Evolutionary conservation across 1,140 invertebrate genomes (phyloP), one percentile per base, ranked within the genome.

Genomic region (Leptinotarsa lineolata): DNA sequence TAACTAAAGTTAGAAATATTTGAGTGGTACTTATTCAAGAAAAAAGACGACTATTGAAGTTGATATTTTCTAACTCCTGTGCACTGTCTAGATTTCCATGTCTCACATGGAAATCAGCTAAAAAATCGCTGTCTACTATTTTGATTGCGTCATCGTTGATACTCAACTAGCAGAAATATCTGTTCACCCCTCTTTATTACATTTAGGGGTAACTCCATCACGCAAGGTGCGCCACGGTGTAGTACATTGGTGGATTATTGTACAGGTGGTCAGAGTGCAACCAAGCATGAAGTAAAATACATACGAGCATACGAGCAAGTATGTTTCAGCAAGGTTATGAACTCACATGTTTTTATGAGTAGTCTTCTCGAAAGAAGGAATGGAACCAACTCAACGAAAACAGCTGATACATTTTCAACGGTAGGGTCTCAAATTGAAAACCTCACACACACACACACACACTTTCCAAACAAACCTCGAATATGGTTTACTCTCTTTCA

Each of bases 171-270:
- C 22, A 66, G 18, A 66, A 66, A 66, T 16, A n/a, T 66, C 64
- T 5, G n/a, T 11, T 24, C 44, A 66, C 64, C 64, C 64, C 64
- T 66, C 30, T 30, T 66, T 22, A 66, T 30, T 66, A 30, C 13
- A 5, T 66, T 4, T n/a, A 15, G n/a, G 64, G 64, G 24, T 30
- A 44, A 18, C n/a, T 21, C 15, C 15, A 66, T 30, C 64, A 66
- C 39, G 64, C 64, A 66, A 66, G 64, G 64, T 66, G 64, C 39
- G 39, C 39, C 12, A n/a, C 64, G 39, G 39, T 39, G 30, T 39
- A 16, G 64, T 44, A 39, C 64, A 16, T 15, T 18, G n/a, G 64
- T 22, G 64, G 48, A 16, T 54, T 54, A 54, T n/a, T 54, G 15
- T 54, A 54, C 48, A 63, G 12, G 22, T 63, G 22, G 18, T 63